phyloP scores from a whole-genome alignment of 92 coral and sea anemone genomes.

The Plumapathes pennacea region DNA sequence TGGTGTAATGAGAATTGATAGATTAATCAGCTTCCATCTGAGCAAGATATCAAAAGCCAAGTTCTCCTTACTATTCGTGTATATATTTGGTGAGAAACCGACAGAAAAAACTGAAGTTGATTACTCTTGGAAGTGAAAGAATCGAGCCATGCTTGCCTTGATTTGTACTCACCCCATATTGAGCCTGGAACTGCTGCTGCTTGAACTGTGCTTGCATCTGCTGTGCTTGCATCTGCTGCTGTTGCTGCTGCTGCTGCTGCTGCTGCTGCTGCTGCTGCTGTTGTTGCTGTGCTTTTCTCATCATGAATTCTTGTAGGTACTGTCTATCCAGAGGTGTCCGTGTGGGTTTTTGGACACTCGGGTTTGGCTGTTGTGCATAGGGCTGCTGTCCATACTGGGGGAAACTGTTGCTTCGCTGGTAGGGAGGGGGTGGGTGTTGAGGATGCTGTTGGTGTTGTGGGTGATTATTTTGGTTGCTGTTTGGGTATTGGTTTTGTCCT shows the following conservation, averaged over 20 bases:
- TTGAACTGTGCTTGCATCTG: constrained; percentile 43
- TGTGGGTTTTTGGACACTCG: constrained; percentile 47
- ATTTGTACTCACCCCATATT: constrained; percentile 40
- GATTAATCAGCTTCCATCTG: too few species aligned
- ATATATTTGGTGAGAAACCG: too few species aligned
- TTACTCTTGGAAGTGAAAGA: too few species aligned
- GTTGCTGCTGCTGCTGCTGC: constrained; percentile 47
- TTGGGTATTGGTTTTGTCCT: constrained; percentile 66
- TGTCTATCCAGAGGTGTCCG: constrained; percentile 58
- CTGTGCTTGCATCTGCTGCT: constrained; percentile 41
- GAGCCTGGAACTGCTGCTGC: constrained; percentile 36
- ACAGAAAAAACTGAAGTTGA: too few species aligned
- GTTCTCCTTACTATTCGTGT: too few species aligned
- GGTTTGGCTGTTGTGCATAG: constrained; percentile 52
- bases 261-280: constrained; percentile 53
- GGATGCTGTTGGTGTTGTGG: constrained; percentile 81
- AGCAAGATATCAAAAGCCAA: too few species aligned
- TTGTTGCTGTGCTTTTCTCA: constrained; percentile 55
- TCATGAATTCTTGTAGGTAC: constrained; percentile 68
- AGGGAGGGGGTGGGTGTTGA: constrained; percentile 99
- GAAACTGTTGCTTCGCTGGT: constrained; percentile 78
- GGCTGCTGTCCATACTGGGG: constrained; percentile 69
- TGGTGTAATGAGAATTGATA: too few species aligned
- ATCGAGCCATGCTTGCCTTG: too few species aligned
- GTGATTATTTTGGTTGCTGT: too few species aligned